phyloP scores from a whole-genome alignment of 2,797 vertebrate genomes.

The Rhinoraja longicauda region DNA sequence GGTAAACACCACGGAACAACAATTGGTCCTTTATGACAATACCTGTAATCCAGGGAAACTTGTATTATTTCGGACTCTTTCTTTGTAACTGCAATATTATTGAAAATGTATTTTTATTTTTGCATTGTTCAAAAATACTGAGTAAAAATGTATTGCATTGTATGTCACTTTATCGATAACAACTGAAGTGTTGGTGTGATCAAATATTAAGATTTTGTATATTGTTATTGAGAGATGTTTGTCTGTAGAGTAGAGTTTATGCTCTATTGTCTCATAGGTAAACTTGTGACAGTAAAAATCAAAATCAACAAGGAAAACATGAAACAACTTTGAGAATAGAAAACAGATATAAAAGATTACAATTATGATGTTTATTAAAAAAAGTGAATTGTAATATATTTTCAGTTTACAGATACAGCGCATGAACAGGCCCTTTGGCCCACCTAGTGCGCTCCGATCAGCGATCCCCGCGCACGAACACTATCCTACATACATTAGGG shows the following conservation, averaged over 20 bases:
- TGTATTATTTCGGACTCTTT: neutral
- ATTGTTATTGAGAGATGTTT: neutral
- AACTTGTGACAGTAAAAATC: neutral
- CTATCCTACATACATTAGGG: too few relatives aligned
- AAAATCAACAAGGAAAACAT: neutral
- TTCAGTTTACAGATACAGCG: too few relatives aligned
- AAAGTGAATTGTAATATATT: too few relatives aligned
- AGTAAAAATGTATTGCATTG: neutral
- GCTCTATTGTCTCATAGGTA: neutral
- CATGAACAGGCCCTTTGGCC: too few relatives aligned
- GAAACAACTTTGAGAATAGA: neutral
- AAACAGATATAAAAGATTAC: neutral
- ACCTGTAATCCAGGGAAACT: neutral
- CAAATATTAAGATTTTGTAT: neutral
- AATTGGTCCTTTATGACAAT: neutral
- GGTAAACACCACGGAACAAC: neutral
- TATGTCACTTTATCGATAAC: neutral
- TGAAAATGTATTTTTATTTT: neutral
- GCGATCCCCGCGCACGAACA: too few relatives aligned
- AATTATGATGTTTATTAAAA: neutral
- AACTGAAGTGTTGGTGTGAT: neutral
- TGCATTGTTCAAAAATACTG: neutral
- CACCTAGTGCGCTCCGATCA: too few relatives aligned
- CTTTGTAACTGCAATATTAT: neutral
- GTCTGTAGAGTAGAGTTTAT: neutral